Evolutionary conservation across 2,797 vertebrate species (phyloP), one percentile per base, ranked within the genome.

Genomic region (Arremon aurantiirostris): DNA sequence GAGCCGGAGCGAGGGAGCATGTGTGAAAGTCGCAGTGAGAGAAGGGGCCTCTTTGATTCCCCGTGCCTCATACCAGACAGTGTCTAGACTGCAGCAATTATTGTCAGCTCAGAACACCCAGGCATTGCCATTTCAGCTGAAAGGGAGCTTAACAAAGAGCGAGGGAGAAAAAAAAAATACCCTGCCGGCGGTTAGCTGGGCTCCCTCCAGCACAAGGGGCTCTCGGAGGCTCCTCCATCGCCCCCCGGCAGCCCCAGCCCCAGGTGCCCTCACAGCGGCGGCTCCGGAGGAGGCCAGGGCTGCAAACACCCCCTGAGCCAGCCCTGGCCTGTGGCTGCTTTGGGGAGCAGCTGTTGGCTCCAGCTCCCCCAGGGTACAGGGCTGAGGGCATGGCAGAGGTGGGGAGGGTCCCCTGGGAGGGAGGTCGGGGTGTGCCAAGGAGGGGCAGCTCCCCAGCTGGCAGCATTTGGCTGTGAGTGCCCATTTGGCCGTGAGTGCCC

Each of bases 31-130:
- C 93, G 63, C 95, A 95, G 95, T 56, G 89, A 97, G 96, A 95
- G 94, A 95, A 96, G 97, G 95, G 96, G 95, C 96, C 96, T 97
- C 97, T 97, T 96, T 97, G 97, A 96, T 97, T 97, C 95, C 95
- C 90, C 50, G 90, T 94, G 96, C 97, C 98, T 98, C 98, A 97
- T 98, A 97, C 98, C 98, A 99, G 98, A 99, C 98, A 98, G 97
- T 98, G 99, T 99, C 99, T 99, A 99, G 99, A 99, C 99, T 98
- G 93, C 97, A 95, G 98, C 98, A 99, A 99, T 99, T 99, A 99
- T 98, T 98, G 98, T 98, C 98, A 98, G 98, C 98, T 98, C 97
- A 94, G 98, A 98, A 98, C 98, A 98, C 98, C 98, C 98, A 98
- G 98, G 98, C 98, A 97, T 98, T 98, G 98, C 97, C 98, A 97